Percentiles rank a stretch among this genome's conserved stretches.
phyloP scores from a whole-genome alignment of 2,797 vertebrate genomes.

The Amblyopsis hoosieri region DNA sequence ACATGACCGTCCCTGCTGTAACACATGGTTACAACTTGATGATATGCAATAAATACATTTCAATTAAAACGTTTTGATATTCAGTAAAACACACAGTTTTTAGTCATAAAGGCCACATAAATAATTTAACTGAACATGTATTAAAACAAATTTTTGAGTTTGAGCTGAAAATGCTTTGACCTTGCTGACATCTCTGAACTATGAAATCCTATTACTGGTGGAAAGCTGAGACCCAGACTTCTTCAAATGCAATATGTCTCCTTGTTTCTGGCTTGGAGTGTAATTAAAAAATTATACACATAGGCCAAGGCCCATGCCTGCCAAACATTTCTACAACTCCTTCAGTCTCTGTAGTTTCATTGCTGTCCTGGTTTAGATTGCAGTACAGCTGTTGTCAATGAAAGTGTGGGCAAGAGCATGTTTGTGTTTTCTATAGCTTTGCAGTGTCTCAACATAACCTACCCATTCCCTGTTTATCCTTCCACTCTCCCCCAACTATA shows the following conservation, averaged over 20 bases:
- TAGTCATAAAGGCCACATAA: neutral
- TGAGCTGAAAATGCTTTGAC: neutral
- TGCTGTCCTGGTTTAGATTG: constrained; percentile 9
- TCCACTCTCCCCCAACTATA: too few species aligned
- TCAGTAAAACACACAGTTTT: constrained; percentile 2
- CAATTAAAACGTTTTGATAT: constrained; percentile 12
- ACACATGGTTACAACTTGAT: neutral
- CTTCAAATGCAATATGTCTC: constrained; percentile 8
- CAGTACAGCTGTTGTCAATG: constrained; percentile 11
- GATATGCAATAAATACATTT: constrained; percentile 21
- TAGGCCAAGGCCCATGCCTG: constrained; percentile 8
- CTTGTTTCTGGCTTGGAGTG: constrained; percentile 18
- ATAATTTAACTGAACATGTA: neutral
- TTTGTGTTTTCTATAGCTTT: too few species aligned
- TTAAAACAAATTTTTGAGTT: neutral
- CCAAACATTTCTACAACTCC: constrained; percentile 9
- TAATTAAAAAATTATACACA: constrained; percentile 26
- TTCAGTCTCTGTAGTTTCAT: neutral
- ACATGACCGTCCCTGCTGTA: constrained; percentile 2
- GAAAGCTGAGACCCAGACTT: constrained; percentile 5
- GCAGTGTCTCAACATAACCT: too few species aligned
- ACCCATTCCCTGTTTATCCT: too few species aligned
- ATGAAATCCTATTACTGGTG: neutral
- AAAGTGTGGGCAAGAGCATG: neutral
- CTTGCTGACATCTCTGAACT: constrained; percentile 7